These are phyloP conservation scores for Oncorhynchus gorbuscha DNA, from an alignment of 2,113 vertebrate species.

Conservation along the genomic window DNA sequence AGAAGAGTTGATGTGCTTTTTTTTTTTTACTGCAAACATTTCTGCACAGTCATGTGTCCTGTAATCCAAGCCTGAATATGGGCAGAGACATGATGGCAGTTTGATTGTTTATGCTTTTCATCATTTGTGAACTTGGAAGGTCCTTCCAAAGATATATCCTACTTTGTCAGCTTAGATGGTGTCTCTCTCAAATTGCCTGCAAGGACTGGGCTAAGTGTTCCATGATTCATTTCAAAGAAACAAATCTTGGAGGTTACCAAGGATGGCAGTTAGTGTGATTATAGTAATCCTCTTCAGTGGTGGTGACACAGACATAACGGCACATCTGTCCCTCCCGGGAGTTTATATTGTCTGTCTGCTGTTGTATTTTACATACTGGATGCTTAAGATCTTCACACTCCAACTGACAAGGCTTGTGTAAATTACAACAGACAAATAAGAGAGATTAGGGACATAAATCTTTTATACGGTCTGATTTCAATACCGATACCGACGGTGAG, in stretches of 20 bases:
- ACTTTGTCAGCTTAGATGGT: background rate
- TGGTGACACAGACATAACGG: background rate
- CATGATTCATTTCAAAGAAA: background rate
- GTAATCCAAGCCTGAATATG: background rate
- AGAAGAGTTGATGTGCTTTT: too few relatives aligned
- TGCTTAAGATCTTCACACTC: background rate
- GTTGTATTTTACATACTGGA: background rate
- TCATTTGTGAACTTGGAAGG: slow-evolving; percentile 26
- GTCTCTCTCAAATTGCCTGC: slow-evolving; percentile 5
- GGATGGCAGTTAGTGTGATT: background rate
- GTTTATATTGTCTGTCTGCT: background rate
- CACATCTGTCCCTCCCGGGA: background rate
- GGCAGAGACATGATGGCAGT: slow-evolving; percentile 23
- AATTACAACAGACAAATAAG: background rate
- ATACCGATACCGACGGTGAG: background rate
- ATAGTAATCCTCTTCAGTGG: background rate
- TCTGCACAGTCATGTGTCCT: background rate
- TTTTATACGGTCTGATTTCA: background rate
- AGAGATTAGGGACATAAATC: background rate
- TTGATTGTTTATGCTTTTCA: slow-evolving; percentile 20
- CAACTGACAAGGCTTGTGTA: background rate
- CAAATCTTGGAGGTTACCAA: background rate
- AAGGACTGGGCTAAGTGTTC: background rate
- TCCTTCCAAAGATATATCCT: slow-evolving; percentile 4
- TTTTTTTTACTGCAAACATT: background rate